A percentile compares a stretch with the other conserved stretches of the same genome.
These are phyloP conservation scores for Idaea straminata DNA, from an alignment of 2,888 invertebrate species.

Conservation along the genomic window DNA sequence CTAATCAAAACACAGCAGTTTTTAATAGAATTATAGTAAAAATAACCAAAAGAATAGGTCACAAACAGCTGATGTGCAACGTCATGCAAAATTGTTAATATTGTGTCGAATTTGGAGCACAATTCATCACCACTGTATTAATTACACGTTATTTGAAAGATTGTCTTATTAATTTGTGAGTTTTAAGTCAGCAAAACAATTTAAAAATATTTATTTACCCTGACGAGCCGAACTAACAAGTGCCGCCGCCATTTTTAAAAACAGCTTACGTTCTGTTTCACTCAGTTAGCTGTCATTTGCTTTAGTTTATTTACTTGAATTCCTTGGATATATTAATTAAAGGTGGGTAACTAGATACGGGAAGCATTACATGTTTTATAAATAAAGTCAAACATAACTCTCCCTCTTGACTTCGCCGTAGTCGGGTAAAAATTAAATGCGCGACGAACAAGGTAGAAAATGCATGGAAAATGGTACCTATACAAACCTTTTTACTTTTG, in stretches of 20 bases:
- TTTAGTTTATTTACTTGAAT: neutral
- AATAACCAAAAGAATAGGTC: constrained; percentile 36
- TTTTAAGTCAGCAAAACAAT: constrained; percentile 21
- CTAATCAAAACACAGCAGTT: neutral
- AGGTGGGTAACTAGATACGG: no score
- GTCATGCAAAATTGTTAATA: constrained; percentile 42
- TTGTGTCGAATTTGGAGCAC: constrained; percentile 14
- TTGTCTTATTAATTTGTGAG: constrained; percentile 13
- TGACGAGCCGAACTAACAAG: constrained; percentile 79
- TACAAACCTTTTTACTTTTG: no score
- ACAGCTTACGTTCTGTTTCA: constrained; percentile 43
- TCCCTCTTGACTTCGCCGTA: no score
- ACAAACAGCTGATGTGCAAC: constrained; percentile 63
- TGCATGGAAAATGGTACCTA: no score
- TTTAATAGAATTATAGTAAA: constrained; percentile 13
- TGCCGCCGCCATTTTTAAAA: constrained; percentile 69
- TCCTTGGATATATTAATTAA: no score
- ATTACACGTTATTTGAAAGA: constrained; percentile 13
- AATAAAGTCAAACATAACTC: no score
- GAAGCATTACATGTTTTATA: no score
- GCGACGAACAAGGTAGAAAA: no score
- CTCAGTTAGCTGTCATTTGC: neutral
- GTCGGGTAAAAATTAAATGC: no score
- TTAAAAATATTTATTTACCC: constrained; percentile 68
- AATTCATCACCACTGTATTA: constrained; percentile 10